Conservation (phyloP, 1,140 invertebrate species). For the Cheumatopsyche charites region DNA sequence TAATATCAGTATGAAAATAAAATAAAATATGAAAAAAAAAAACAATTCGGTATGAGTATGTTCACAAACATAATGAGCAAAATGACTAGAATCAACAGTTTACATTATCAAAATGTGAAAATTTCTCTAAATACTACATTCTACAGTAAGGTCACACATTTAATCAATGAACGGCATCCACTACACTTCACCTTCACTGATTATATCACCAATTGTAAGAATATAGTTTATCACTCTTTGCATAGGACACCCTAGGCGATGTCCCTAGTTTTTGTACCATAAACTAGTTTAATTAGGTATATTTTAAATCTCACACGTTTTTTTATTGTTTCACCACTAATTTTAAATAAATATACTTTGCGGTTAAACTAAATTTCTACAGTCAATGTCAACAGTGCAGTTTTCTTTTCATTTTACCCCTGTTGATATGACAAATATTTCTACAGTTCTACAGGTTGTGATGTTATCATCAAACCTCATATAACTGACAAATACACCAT, state of each 20-base stretch:
- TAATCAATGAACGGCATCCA: constrained; percentile 26
- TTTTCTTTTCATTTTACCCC: constrained; percentile 21
- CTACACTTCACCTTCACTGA: constrained; percentile 29
- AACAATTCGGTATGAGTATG: no score
- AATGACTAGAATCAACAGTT: neutral
- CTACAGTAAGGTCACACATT: constrained; percentile 31
- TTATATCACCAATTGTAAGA: constrained; percentile 31
- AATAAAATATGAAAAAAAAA: no score
- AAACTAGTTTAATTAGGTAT: constrained; percentile 12
- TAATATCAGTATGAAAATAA: no score
- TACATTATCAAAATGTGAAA: constrained; percentile 13
- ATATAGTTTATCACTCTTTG: constrained; percentile 29
- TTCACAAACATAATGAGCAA: neutral
- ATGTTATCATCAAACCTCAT: neutral
- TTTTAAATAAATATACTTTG: constrained; percentile 27
- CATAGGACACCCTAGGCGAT: constrained; percentile 15
- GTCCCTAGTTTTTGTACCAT: constrained; percentile 7
- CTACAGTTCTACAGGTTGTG: constrained; percentile 43
- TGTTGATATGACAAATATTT: constrained; percentile 37
- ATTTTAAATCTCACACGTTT: constrained; percentile 22
- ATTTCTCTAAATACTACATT: constrained; percentile 22
- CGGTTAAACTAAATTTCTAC: constrained; percentile 32
- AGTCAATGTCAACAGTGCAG: constrained; percentile 36
- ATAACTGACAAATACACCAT: neutral
- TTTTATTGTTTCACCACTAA: constrained; percentile 29